Conservation (phyloP, 92 coral and sea anemone species). For the Montipora capitata region DNA sequence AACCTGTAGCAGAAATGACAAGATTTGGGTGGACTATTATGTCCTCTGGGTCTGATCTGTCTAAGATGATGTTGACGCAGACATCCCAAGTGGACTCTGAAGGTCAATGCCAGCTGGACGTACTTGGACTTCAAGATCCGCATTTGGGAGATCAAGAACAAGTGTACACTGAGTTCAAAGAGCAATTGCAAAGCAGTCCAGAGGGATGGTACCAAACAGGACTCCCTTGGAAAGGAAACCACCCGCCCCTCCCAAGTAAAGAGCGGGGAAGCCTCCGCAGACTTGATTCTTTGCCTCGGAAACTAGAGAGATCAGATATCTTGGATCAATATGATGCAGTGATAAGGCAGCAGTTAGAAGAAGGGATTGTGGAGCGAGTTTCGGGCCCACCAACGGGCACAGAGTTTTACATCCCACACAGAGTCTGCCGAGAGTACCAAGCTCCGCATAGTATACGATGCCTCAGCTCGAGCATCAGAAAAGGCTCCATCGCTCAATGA, state of each 20-base stretch:
- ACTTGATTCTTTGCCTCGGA: neutral
- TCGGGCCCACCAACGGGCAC: neutral
- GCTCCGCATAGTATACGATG: conserved; percentile 34
- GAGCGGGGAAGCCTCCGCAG: neutral
- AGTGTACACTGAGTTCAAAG: too few species aligned
- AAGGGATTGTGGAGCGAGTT: conserved; percentile 18
- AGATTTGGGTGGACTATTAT: too few species aligned
- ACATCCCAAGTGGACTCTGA: neutral
- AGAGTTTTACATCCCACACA: conserved; percentile 21
- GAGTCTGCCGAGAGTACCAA: conserved; percentile 28
- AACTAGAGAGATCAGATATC: neutral
- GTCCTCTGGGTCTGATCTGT: neutral
- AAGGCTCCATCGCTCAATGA: conserved; percentile 24
- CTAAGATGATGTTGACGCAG: neutral
- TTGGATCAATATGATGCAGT: neutral
- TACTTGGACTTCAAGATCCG: neutral
- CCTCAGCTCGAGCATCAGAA: conserved; percentile 20
- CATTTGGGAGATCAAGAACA: neutral
- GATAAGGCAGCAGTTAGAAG: conserved; percentile 13
- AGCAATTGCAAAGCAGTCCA: neutral
- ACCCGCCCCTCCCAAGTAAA: too few species aligned
- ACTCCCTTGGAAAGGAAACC: too few species aligned
- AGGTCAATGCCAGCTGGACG: neutral
- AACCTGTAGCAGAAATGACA: neutral
- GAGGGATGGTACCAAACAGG: conserved; percentile 16